These are phyloP conservation scores for Eptesicus fuscus DNA, from an alignment of 2,113 vertebrate species.

Conservation along the genomic window DNA sequence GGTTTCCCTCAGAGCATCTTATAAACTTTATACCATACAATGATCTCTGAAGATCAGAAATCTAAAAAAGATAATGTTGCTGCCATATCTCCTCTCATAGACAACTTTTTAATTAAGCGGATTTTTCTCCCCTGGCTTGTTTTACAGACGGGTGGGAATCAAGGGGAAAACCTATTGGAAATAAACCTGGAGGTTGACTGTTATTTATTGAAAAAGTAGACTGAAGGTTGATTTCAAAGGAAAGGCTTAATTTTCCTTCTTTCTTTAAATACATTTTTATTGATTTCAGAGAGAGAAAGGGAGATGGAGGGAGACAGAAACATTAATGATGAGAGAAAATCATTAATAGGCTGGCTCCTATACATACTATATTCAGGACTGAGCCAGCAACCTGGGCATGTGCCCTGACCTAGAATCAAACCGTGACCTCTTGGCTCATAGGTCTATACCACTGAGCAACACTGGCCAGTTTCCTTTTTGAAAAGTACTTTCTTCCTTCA, in stretches of 20 bases:
- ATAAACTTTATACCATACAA: not conserved
- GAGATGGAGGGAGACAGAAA: too few species aligned
- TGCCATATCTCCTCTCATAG: not conserved
- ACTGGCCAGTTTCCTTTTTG: too few species aligned
- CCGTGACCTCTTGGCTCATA: too few species aligned
- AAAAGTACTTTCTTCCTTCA: not conserved
- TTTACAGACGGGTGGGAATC: not conserved
- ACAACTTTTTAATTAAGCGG: not conserved
- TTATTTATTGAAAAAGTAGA: not conserved
- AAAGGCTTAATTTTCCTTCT: not conserved
- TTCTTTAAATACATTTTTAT: not conserved
- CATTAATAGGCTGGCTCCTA: too few species aligned
- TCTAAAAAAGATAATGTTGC: not conserved
- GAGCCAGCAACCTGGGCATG: too few species aligned
- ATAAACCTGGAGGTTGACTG: not conserved
- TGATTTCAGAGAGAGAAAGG: too few species aligned
- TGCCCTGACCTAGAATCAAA: too few species aligned
- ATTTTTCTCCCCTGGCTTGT: not conserved
- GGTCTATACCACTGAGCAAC: too few species aligned
- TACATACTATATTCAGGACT: too few species aligned
- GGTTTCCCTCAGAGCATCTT: not conserved
- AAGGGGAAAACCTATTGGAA: not conserved
- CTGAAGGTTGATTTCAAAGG: not conserved
- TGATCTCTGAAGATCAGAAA: constrained; percentile 13
- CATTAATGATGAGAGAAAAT: too few species aligned